Base-by-base conservation (phyloP, 2,797 vertebrate species). In the Carduelis carduelis region DNA sequence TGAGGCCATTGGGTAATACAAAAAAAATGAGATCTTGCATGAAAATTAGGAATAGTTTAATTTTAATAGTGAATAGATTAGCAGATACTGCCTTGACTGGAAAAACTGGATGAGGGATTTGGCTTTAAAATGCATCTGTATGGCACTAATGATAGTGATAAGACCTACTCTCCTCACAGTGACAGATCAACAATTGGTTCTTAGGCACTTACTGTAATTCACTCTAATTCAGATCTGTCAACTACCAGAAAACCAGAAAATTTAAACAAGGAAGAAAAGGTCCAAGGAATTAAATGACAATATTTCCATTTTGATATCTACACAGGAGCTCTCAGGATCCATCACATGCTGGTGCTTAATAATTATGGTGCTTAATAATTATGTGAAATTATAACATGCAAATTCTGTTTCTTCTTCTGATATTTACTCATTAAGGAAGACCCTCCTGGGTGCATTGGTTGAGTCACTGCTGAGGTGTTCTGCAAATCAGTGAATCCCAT, bases 1-100 rank as follows among this genome's bases (percentile, higher is more conserved):
- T 43, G 8, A 34, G 7, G 2, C 6, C 5, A 30, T 9, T 66
- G 1, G 0, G 1, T 63, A 28, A n/a, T 26, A 34, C 2, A 8
- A 82, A 50, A 50, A 43, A 37, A 72, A 5, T 13, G 27, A 69
- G 8, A 41, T 9, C 11, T 64, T 68, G 30, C 46, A n/a, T 35
- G 9, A 69, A 86, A 68, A 66, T 27, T 8, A 75, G 12, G 11
- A 85, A 71, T 7, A 26, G 7, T 32, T 82, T 55, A 34, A 47
- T 22, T 60, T 37, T 8, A 37, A 37, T 37, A 52, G 35, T 60
- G 8, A 52, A 37, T 24, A 71, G 12, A 69, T 72, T 52, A 71
- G 13, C 27, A n/a, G 27, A 59, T 49, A 32, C 3, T 35, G 3
- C 11, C 13, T 74, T 7, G 2, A 5, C 21, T 88, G 44, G 34